Percentiles rank a stretch among this genome's conserved stretches.
These are phyloP conservation scores for Philypnodon macrostomus DNA, from an alignment of 2,797 vertebrate species.

Conservation along the genomic window DNA sequence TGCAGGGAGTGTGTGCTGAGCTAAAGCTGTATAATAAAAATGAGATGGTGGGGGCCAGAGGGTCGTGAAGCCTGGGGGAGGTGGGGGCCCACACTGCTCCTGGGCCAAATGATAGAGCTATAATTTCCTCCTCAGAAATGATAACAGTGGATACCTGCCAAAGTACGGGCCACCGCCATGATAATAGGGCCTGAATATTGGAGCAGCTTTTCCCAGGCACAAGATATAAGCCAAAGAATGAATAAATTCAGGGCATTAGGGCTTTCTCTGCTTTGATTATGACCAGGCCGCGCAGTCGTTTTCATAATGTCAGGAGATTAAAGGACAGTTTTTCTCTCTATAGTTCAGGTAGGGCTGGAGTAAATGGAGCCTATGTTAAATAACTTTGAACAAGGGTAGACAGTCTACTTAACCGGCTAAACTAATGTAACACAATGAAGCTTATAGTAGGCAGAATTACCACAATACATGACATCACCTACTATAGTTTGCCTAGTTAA, in stretches of 20 bases:
- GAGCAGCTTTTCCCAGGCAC: constrained; percentile 42
- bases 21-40: constrained; percentile 23
- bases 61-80: constrained; percentile 16
- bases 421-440: too few species aligned
- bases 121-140: constrained; percentile 64
- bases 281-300: neutral
- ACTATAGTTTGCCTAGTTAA: too few species aligned
- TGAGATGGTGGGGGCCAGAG: constrained; percentile 9
- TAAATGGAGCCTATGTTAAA: too few species aligned
- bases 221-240: constrained; percentile 29
- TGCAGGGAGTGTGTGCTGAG: constrained; percentile 8
- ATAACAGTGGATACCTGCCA: constrained; percentile 67
- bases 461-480: too few species aligned
- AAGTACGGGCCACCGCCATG: constrained; percentile 41
- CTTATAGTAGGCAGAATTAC: too few species aligned
- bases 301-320: constrained; percentile 11
- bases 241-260: constrained; percentile 10
- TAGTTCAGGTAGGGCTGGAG: too few species aligned
- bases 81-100: constrained; percentile 52
- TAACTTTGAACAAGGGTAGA: too few species aligned
- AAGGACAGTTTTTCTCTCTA: constrained; percentile 4
- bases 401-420: too few species aligned
- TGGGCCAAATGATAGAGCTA: constrained; percentile 63
- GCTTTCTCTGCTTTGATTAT: neutral
- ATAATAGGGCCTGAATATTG: constrained; percentile 65